phyloP scores from a whole-genome alignment of 2,888 invertebrate species.

The Eugnorisma glareosa region DNA sequence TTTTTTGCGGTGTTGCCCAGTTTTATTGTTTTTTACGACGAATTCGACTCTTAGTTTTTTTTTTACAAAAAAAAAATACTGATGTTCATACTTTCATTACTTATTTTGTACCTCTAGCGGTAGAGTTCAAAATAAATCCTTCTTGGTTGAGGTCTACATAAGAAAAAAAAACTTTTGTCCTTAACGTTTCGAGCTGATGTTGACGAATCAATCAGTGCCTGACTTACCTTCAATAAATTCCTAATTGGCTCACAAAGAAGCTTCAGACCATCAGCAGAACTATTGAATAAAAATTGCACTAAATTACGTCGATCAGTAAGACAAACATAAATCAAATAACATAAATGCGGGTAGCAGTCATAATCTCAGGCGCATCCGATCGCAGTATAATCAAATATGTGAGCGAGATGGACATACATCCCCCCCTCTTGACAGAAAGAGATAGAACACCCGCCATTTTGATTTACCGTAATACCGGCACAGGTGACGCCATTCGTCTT shows the following conservation, averaged over 20 bases:
- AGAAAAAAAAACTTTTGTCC: neutral
- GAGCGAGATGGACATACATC: slow-evolving; percentile 65
- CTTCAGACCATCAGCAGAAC: slow-evolving; percentile 8
- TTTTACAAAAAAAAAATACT: neutral
- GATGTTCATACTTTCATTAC: neutral
- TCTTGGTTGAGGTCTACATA: neutral
- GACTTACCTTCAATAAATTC: neutral
- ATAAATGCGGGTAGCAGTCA: slow-evolving; percentile 80
- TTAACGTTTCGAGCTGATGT: neutral
- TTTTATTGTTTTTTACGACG: neutral
- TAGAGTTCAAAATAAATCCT: neutral
- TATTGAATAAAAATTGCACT: slow-evolving; percentile 66
- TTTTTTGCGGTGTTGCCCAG: neutral
- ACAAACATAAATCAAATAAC: slow-evolving; percentile 80
- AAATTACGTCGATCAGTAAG: slow-evolving; percentile 70
- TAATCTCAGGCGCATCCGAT: slow-evolving; percentile 71
- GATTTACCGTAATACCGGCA: slow-evolving; percentile 77
- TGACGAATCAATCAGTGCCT: neutral
- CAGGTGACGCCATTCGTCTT: slow-evolving; percentile 80
- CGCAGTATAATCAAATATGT: slow-evolving; percentile 73
- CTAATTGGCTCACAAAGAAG: slow-evolving; percentile 16
- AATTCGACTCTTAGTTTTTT: neutral
- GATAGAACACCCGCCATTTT: slow-evolving; percentile 75
- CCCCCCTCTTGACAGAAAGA: slow-evolving; percentile 48
- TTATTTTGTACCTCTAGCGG: neutral